Conservation (phyloP, 35 echinoderm and acorn worm species). For the Nesometra sesokonis region DNA sequence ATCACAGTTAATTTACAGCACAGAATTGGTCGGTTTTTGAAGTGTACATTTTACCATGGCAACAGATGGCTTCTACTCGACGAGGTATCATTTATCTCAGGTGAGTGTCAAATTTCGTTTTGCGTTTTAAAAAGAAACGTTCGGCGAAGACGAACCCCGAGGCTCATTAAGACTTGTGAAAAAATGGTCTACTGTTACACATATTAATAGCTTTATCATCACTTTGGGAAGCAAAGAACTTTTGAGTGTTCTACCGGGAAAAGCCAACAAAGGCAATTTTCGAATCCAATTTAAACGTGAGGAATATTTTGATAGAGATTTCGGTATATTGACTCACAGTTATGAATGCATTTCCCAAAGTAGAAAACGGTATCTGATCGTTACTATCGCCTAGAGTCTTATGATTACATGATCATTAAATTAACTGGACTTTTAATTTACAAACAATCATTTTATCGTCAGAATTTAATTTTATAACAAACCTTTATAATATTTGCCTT, state of each 20-base stretch:
- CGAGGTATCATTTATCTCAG: conserved; percentile 78
- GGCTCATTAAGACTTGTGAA: not conserved
- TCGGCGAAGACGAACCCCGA: not conserved
- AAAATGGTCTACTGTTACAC: not conserved
- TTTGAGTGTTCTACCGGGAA: not conserved
- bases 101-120: conserved; percentile 25
- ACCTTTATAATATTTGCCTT: too few species aligned
- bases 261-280: not conserved
- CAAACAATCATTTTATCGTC: too few species aligned
- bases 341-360: not conserved
- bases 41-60: conserved; percentile 44
- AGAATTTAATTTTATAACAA: too few species aligned
- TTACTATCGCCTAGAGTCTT: not conserved
- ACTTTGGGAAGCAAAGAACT: not conserved
- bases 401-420: not conserved
- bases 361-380: not conserved
- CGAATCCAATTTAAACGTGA: not conserved
- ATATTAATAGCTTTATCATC: not conserved
- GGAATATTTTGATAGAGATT: not conserved
- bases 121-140: not conserved
- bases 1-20: conserved; percentile 67
- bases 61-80: conserved; percentile 73
- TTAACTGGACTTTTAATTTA: too few species aligned
- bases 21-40: conserved; percentile 58
- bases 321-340: not conserved